These are phyloP conservation scores for Linurgus olivaceus DNA, from an alignment of 2,797 vertebrate species.

Conservation along the genomic window DNA sequence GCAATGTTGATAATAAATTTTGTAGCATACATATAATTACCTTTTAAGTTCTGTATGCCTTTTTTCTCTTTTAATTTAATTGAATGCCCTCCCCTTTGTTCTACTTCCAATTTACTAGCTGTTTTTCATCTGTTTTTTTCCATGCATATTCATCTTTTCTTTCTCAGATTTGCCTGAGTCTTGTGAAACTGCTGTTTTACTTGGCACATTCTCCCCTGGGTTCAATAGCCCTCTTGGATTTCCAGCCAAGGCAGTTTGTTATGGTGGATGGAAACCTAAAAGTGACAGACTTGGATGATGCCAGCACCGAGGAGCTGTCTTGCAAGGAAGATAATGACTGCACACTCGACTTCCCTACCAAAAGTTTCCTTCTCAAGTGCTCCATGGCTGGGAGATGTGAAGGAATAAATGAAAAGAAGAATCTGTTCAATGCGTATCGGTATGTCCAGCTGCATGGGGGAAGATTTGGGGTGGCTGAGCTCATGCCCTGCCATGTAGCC, in stretches of 20 bases:
- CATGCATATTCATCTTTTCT: constrained; percentile 54
- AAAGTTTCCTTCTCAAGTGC: constrained; percentile 83
- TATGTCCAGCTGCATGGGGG: constrained; percentile 18
- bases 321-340: constrained; percentile 83
- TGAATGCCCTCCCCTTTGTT: constrained; percentile 52
- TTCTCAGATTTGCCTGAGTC: constrained; percentile 87
- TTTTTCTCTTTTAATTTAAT: constrained; percentile 34
- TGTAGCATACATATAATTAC: constrained; percentile 47
- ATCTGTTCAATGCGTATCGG: constrained; percentile 93
- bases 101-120: constrained; percentile 57
- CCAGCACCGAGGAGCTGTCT: constrained; percentile 76
- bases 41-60: constrained; percentile 34
- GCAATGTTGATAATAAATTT: constrained; percentile 59
- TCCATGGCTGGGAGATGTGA: constrained; percentile 75
- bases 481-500: not conserved
- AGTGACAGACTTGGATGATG: constrained; percentile 90
- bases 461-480: not conserved
- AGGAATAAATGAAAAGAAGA: constrained; percentile 87
- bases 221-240: constrained; percentile 89
- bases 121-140: constrained; percentile 47
- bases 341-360: constrained; percentile 82
- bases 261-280: constrained; percentile 87
- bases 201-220: constrained; percentile 88
- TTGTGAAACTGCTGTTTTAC: constrained; percentile 87
- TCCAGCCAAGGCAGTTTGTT: constrained; percentile 92